Evolutionary conservation across 1,140 invertebrate genomes (phyloP).

Genomic region (Zaprionus nigranus): DNA sequence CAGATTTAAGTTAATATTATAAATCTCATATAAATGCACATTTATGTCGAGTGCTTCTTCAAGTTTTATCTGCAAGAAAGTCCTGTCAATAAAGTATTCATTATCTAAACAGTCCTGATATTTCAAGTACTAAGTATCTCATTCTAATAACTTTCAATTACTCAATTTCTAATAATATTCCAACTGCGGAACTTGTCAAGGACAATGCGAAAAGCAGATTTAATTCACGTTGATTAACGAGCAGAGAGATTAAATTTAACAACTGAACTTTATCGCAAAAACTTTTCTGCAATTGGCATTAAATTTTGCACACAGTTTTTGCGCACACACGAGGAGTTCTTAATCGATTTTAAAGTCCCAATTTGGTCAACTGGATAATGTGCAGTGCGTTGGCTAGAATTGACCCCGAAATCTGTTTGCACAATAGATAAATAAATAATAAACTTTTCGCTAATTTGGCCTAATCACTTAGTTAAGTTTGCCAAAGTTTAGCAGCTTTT

Average conservation of each 20-base stretch:
- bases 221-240: background rate
- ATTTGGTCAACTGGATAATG: background rate
- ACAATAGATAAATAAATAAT: slow-evolving; percentile 13
- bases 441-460: slow-evolving; percentile 3
- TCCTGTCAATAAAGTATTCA: background rate
- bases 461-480: background rate
- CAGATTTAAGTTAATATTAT: too few species aligned
- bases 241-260: slow-evolving; percentile 1
- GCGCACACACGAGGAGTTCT: background rate
- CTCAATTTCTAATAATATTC: background rate
- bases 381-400: background rate
- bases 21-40: too few species aligned
- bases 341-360: slow-evolving; percentile 1
- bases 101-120: background rate
- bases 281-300: background rate
- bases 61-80: background rate
- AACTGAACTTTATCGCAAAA: slow-evolving; percentile 1
- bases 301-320: background rate
- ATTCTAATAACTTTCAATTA: too few species aligned
- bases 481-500: background rate
- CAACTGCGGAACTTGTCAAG: background rate
- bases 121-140: background rate
- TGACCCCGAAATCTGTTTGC: background rate
- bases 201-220: background rate
- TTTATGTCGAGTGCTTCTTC: too few species aligned